phyloP scores from a whole-genome alignment of 2,797 vertebrate species.

The Tachyglossus aculeatus region DNA sequence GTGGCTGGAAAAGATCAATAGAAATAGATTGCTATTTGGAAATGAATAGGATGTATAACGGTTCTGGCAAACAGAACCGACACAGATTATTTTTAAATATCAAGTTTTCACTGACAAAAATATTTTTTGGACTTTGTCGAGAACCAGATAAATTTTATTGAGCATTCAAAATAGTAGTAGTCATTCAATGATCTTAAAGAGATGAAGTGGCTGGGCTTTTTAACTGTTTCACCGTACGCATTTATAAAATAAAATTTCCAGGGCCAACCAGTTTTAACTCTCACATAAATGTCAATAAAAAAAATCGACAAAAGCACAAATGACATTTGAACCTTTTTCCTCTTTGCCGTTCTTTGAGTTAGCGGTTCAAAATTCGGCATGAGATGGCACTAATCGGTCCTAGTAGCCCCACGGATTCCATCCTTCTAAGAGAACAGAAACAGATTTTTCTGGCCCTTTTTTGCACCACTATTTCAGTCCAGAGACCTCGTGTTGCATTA shows the following conservation, averaged over 20 bases:
- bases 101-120: slow-evolving; percentile 26
- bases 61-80: not conserved
- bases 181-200: slow-evolving; percentile 34
- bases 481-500: no score
- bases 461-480: not conserved
- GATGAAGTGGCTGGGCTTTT: slow-evolving; percentile 31
- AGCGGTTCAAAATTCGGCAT: no score
- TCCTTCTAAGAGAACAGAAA: slow-evolving; percentile 4
- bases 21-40: slow-evolving; percentile 44
- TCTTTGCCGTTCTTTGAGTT: no score
- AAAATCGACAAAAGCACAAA: slow-evolving; percentile 27
- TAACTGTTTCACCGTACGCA: slow-evolving; percentile 36
- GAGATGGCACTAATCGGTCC: slow-evolving; percentile 4
- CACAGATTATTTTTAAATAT: slow-evolving; percentile 11
- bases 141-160: slow-evolving; percentile 38
- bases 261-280: slow-evolving; percentile 42
- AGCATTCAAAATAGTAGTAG: slow-evolving; percentile 30
- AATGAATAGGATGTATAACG: slow-evolving; percentile 10
- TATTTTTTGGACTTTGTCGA: slow-evolving; percentile 38
- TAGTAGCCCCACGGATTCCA: not conserved
- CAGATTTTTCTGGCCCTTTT: slow-evolving; percentile 9
- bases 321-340: slow-evolving; percentile 52
- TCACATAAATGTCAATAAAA: no score
- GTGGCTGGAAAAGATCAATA: slow-evolving; percentile 34
- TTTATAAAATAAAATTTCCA: slow-evolving; percentile 55